Conservation (phyloP, 2,797 vertebrate genomes). For the Oryzias dopingdopingensis region DNA sequence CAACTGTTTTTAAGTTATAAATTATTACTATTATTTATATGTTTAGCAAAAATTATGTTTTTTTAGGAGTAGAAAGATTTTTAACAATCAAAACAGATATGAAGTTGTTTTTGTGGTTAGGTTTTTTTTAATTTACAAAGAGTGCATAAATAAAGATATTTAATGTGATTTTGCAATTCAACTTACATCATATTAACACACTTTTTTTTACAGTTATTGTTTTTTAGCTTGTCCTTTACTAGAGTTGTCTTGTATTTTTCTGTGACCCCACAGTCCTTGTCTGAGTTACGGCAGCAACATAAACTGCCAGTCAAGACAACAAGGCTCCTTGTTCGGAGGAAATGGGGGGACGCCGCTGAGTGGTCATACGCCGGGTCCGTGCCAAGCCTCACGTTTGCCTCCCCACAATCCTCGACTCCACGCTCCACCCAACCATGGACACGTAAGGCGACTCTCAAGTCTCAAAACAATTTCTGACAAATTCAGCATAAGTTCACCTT, state of each 20-base stretch:
- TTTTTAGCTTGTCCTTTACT: not conserved
- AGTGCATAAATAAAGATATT: not conserved
- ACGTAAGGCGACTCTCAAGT: slow-evolving; percentile 67
- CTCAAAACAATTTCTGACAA: slow-evolving; percentile 1
- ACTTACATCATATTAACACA: not conserved
- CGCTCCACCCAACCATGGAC: slow-evolving; percentile 83
- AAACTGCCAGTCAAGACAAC: slow-evolving; percentile 84
- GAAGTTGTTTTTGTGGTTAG: not conserved
- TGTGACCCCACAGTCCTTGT: slow-evolving; percentile 63
- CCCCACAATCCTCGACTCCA: slow-evolving; percentile 78
- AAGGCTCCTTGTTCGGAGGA: slow-evolving; percentile 79
- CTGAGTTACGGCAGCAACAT: slow-evolving; percentile 85
- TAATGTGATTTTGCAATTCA: not conserved
- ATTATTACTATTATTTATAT: too few relatives aligned
- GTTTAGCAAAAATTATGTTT: too few relatives aligned
- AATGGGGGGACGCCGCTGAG: slow-evolving; percentile 65
- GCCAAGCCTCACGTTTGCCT: slow-evolving; percentile 76
- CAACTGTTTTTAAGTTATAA: too few relatives aligned
- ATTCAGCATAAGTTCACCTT: not conserved
- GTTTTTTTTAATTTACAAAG: too few relatives aligned
- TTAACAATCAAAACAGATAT: slow-evolving; percentile 7
- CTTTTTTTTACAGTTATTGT: not conserved
- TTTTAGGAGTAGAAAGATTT: not conserved
- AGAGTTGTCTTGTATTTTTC: not conserved
- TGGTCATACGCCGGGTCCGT: slow-evolving; percentile 73